These are phyloP conservation scores for Oncorhynchus kisutch DNA, from an alignment of 2,113 vertebrate genomes.

Conservation along the genomic window DNA sequence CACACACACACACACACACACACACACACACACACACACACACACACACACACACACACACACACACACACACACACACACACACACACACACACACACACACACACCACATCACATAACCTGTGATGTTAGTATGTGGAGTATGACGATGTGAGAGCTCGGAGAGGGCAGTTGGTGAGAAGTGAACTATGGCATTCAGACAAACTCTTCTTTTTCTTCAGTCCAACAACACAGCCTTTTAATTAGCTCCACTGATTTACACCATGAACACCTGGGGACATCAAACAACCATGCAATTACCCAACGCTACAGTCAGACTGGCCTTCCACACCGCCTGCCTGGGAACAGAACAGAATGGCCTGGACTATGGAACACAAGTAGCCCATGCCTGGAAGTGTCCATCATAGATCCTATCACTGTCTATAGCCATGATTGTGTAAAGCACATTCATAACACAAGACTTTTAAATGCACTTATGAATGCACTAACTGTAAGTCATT, in stretches of 20 bases:
- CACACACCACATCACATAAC: background rate
- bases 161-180: conserved; percentile 19
- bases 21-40: no score
- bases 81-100: no score
- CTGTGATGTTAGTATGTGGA: background rate
- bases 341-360: conserved; percentile 11
- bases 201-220: background rate
- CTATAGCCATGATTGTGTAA: no score
- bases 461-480: conserved; percentile 25
- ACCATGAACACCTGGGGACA: conserved; percentile 34
- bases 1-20: no score
- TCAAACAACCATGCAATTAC: conserved; percentile 37
- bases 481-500: no score
- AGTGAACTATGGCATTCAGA: conserved; percentile 17
- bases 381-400: background rate
- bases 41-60: background rate
- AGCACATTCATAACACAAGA: conserved; percentile 24
- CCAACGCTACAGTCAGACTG: background rate
- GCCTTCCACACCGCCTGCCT: background rate
- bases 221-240: conserved; percentile 33
- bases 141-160: background rate
- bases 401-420: no score
- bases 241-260: conserved; percentile 48
- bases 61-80: background rate
- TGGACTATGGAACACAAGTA: background rate